phyloP scores from a whole-genome alignment of 2,888 invertebrate genomes.

The Eristalis pertinax region DNA sequence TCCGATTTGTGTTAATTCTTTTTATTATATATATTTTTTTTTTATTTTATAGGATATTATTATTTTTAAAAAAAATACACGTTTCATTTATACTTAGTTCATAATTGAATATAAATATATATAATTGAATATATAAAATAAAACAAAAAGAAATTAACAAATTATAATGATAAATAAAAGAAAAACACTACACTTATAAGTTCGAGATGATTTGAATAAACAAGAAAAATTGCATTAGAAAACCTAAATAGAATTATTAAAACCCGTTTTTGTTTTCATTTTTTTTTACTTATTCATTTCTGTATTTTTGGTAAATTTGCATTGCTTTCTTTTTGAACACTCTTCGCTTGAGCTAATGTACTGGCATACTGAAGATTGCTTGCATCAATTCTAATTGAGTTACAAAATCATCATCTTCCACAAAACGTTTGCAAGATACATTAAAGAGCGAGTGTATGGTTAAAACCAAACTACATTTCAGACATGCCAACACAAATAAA shows the following conservation, averaged over 20 bases:
- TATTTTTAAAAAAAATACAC: constrained; percentile 5
- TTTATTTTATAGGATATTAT: constrained; percentile 60
- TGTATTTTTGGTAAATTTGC: neutral
- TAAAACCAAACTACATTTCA: too few relatives aligned
- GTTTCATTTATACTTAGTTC: constrained; percentile 61
- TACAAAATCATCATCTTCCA: neutral
- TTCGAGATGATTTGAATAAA: constrained; percentile 69
- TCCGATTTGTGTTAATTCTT: constrained; percentile 59
- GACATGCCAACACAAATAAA: too few relatives aligned
- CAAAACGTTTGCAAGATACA: too few relatives aligned
- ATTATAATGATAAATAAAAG: constrained; percentile 20
- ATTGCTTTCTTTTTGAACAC: neutral
- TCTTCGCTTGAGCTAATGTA: neutral
- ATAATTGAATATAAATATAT: constrained; percentile 62
- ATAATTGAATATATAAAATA: constrained; percentile 63
- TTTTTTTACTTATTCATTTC: neutral
- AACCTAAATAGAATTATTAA: constrained; percentile 58
- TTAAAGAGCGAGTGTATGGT: too few relatives aligned
- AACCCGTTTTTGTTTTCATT: constrained; percentile 29
- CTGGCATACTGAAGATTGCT: neutral
- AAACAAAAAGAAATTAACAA: constrained; percentile 61
- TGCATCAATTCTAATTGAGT: neutral
- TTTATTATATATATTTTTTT: constrained; percentile 28
- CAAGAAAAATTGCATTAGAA: constrained; percentile 63
- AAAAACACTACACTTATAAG: constrained; percentile 58